Evolutionary conservation across 2,113 vertebrate species (phyloP).

Genomic region (Dasyurus viverrinus): DNA sequence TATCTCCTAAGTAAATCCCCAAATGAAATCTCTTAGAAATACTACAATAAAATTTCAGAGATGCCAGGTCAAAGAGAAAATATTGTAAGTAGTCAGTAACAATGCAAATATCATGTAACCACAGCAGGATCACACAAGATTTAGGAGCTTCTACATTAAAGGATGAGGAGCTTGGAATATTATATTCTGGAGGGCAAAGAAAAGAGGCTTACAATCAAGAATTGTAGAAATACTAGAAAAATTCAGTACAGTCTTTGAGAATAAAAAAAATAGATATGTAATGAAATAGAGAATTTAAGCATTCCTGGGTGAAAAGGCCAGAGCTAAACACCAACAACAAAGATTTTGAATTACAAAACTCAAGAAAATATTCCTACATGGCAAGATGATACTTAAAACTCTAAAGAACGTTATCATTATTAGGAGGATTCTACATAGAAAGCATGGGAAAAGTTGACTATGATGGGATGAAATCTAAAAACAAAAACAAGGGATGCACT

Average conservation of each 20-base stretch:
- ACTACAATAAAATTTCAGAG: background rate
- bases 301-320: too few relatives aligned
- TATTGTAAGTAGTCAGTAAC: background rate
- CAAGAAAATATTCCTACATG: too few relatives aligned
- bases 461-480: too few relatives aligned
- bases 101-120: background rate
- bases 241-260: background rate
- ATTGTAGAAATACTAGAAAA: background rate
- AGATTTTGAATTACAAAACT: too few relatives aligned
- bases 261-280: background rate
- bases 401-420: too few relatives aligned
- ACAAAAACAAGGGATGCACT: too few relatives aligned
- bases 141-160: background rate
- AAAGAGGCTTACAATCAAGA: background rate
- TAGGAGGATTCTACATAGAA: too few relatives aligned
- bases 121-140: background rate
- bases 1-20: background rate
- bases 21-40: background rate
- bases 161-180: background rate
- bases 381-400: too few relatives aligned
- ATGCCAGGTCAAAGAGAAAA: background rate
- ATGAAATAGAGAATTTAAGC: background rate
- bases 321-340: too few relatives aligned
- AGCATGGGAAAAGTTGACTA: too few relatives aligned
- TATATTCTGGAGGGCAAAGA: background rate